These are phyloP conservation scores for Diplogasteroides magnus DNA, from an alignment of 1,140 invertebrate genomes.

Conservation along the genomic window DNA sequence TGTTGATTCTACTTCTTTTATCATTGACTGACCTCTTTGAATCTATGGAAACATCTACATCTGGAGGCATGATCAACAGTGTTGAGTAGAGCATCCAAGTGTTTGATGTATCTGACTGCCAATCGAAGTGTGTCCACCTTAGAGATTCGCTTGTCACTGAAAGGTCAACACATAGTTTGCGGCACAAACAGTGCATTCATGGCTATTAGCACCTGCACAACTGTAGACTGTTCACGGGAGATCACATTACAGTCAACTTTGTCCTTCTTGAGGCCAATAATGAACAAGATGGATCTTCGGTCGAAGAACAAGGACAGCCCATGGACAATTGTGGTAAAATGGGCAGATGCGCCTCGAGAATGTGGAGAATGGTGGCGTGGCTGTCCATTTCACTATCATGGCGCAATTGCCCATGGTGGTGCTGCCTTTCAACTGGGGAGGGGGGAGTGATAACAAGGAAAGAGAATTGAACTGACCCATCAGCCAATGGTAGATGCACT, in stretches of 20 bases:
- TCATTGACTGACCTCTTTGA: constrained; percentile 23
- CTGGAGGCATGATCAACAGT: constrained; percentile 18
- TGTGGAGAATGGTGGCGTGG: background rate
- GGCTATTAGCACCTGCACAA: too few relatives aligned
- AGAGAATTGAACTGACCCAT: constrained; percentile 34
- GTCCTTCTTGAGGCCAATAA: too few relatives aligned
- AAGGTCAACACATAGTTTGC: too few relatives aligned
- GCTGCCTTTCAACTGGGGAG: background rate
- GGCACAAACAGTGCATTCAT: too few relatives aligned
- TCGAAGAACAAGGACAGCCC: too few relatives aligned
- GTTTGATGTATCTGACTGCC: constrained; percentile 59
- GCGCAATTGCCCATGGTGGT: background rate
- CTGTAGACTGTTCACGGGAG: too few relatives aligned
- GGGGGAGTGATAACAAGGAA: background rate
- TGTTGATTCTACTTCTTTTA: too few relatives aligned
- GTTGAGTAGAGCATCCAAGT: constrained; percentile 56
- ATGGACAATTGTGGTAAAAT: background rate
- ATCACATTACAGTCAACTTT: too few relatives aligned
- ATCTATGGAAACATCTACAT: constrained; percentile 26
- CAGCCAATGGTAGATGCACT: constrained; percentile 64
- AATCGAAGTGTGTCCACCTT: constrained; percentile 59
- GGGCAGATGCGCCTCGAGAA: too few relatives aligned
- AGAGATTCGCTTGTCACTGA: constrained; percentile 58
- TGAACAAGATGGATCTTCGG: too few relatives aligned
- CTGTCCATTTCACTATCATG: too few relatives aligned